Base-by-base conservation (phyloP, 2,888 invertebrate genomes). In the Phaedon cochleariae region DNA sequence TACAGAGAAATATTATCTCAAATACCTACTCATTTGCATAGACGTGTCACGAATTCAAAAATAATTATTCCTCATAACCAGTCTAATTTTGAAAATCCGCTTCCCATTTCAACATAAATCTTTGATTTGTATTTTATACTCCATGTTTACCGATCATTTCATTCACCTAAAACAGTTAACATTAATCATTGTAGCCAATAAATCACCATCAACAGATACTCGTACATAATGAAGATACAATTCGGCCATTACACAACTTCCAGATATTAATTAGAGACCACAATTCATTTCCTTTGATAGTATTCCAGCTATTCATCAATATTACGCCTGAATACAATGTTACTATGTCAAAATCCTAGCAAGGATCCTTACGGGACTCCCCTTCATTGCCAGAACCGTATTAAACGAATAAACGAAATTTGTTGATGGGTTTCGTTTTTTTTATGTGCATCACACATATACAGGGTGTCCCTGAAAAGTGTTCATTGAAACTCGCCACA, bases 231-330 rank as follows among this genome's bases (percentile, higher is more conserved):
- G 61, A 63, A 63, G 67, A 63, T 60, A 49, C 67, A 63, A 67
- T 67, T 63, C 59, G 58, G 15, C 63, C 63, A 52, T 59, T 64
- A 63, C 55, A 55, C 49, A 55, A 57, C 59, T 57, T 59, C 12
- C 59, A 57, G 53, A 63, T 63, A 63, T 67, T 67, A 64, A 63
- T 67, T 67, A 67, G 59, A 55, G 60, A 55, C 67, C 67, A 58
- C 67, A 63, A 60, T 63, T 59, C 67, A 59, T 52, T 62, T 65
- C 62, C 65, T 65, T 58, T 45, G 65, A 57, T 49, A 58, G 61
- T 41, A 67, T 67, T 58, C 67, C 60, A 58, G 67, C 59, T 64
- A 69, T n/a, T n/a, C n/a, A n/a, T 68, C 66, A 66, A 64, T 61
- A 66, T 66, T 65, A 65, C 63, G 68, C 67, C 61, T 45, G 15